A percentile compares a stretch with the other conserved stretches of the same genome.
phyloP scores from a whole-genome alignment of 1,140 invertebrate species.

The Muscidifurax raptorellus region DNA sequence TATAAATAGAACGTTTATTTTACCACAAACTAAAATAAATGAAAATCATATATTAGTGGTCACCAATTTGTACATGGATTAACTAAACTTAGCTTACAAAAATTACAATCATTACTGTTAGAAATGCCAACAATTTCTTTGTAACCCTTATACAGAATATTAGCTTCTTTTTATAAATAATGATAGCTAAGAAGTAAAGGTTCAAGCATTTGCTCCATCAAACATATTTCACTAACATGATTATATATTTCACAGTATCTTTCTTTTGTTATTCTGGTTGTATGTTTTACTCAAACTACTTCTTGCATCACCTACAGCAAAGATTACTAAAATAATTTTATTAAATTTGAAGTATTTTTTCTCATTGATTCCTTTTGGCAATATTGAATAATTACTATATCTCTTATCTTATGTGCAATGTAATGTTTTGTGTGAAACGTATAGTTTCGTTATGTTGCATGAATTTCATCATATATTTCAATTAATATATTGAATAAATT shows the following conservation, averaged over 20 bases:
- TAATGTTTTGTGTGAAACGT: neutral
- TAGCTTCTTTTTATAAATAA: neutral
- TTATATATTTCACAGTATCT: neutral
- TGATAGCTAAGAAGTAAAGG: neutral
- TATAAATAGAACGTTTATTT: neutral
- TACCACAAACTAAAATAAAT: neutral
- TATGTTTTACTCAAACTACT: neutral
- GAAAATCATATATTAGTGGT: too few species aligned
- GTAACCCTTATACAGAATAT: neutral
- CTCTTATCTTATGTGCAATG: neutral
- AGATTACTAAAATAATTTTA: neutral
- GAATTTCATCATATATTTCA: neutral
- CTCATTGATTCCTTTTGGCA: neutral
- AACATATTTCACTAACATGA: neutral
- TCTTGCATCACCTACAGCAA: neutral
- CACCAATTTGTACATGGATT: too few species aligned
- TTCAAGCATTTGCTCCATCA: neutral
- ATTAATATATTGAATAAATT: conserved; percentile 1
- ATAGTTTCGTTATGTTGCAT: neutral
- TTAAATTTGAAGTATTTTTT: neutral
- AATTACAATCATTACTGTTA: neutral
- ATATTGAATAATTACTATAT: neutral
- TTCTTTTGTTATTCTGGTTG: neutral
- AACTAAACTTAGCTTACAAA: neutral
- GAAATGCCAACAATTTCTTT: neutral